Percentiles rank a stretch among this genome's conserved stretches.
These are phyloP conservation scores for Hedya salicella DNA, from an alignment of 2,888 invertebrate genomes.

Conservation along the genomic window DNA sequence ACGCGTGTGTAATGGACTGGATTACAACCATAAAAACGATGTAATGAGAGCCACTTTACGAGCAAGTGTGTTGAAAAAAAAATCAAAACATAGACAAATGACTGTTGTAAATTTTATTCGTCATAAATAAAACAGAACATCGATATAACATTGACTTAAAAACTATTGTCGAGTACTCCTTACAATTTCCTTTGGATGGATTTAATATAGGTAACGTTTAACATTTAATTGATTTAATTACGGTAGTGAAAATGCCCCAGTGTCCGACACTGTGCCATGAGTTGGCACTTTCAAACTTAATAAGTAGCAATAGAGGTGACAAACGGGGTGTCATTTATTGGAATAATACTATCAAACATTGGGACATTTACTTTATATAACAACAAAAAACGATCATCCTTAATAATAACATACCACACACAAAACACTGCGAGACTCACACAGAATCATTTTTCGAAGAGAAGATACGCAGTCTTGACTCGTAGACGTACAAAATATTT, in stretches of 20 bases:
- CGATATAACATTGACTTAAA: conserved; percentile 36
- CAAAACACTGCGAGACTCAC: conserved; percentile 1
- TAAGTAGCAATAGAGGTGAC: too few species aligned
- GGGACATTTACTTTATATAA: too few species aligned
- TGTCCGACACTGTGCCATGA: too few species aligned
- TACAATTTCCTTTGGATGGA: conserved; percentile 31
- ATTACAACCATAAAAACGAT: too few species aligned
- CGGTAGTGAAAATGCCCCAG: too few species aligned
- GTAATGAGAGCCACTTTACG: too few species aligned
- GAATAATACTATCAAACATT: too few species aligned
- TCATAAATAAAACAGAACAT: conserved; percentile 26
- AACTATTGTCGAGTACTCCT: conserved; percentile 28
- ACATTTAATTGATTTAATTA: conserved; percentile 27
- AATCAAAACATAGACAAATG: not conserved
- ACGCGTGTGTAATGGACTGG: too few species aligned
- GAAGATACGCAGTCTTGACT: conserved; percentile 1
- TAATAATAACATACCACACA: conserved; percentile 5
- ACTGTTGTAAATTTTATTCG: conserved; percentile 30
- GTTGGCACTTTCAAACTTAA: too few species aligned
- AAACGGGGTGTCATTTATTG: too few species aligned
- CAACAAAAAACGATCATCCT: conserved; percentile 5
- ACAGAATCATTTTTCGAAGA: conserved; percentile 4
- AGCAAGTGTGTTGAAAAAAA: too few species aligned
- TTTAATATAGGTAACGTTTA: conserved; percentile 23
- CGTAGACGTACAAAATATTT: conserved; percentile 29